Percentiles rank a stretch among this genome's conserved stretches.
Evolutionary conservation across 2,113 vertebrate genomes (phyloP).

Genomic region (Oophaga pumilio): DNA sequence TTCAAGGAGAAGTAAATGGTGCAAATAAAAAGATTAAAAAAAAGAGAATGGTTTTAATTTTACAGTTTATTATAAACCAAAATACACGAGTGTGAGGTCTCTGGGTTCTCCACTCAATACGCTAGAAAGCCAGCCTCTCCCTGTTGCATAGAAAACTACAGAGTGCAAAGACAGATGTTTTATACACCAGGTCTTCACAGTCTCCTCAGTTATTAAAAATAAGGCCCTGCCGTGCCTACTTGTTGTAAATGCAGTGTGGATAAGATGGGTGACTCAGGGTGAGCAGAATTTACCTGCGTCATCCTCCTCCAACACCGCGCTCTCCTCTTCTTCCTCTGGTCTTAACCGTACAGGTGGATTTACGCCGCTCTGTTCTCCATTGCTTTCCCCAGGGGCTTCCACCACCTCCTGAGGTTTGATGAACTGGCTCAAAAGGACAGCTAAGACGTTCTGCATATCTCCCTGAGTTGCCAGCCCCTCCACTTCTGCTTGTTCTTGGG

Average conservation of each 20-base stretch:
- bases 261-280: constrained; percentile 46
- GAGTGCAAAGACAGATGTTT: constrained; percentile 34
- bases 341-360: constrained; percentile 67
- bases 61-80: constrained; percentile 58
- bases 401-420: constrained; percentile 88
- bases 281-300: constrained; percentile 55
- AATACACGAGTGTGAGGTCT: constrained; percentile 44
- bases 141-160: constrained; percentile 14
- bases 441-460: constrained; percentile 90
- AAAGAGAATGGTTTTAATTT: constrained; percentile 14
- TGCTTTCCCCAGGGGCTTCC: constrained; percentile 86
- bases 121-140: constrained; percentile 32
- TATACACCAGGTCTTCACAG: constrained; percentile 4
- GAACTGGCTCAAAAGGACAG: constrained; percentile 91
- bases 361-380: constrained; percentile 85
- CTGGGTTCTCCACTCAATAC: constrained; percentile 18
- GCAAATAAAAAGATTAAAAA: constrained; percentile 36
- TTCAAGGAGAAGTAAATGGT: constrained; percentile 26
- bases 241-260: constrained; percentile 32
- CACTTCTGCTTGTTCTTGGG: constrained; percentile 74
- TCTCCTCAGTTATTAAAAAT: constrained; percentile 6
- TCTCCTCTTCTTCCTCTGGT: constrained; percentile 23
- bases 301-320: constrained; percentile 43
- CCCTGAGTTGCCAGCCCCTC: constrained; percentile 79
- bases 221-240: constrained; percentile 26